Evolutionary conservation across 2,888 invertebrate species (phyloP), one percentile per base, ranked within the genome.

Genomic region (Netelia inedita): DNA sequence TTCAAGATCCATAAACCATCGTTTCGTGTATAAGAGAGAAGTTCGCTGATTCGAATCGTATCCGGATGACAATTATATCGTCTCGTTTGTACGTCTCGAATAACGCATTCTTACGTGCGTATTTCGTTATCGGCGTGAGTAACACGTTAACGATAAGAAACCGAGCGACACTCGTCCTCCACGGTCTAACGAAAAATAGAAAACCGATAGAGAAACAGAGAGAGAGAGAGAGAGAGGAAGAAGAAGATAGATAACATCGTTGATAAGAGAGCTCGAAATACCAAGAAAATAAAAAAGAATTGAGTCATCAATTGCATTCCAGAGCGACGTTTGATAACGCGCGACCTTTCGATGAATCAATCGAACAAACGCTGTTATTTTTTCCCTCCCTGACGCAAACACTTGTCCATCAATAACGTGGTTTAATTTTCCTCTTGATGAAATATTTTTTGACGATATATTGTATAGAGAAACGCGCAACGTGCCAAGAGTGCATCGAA

Each of bases 341-440:
- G 78, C 86, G 88, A 87, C 87, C 88, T 89, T 88, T 88, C 87
- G 88, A 88, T 89, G 89, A 89, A 87, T 89, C 89, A 91, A 87
- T 88, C 85, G 65, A 11, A 41, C 41, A 35, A 16, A 28, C 28
- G 28, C 3, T 28, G 28, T 28, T 28, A 43, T 71, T 50, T 71
- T 21, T 21, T 10, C 46, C 68, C 28, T 68, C 46, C 8, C 16
- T 63, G 28, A 28, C 28, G 28, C 28, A 28, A 28, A 5, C 50
- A 50, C 10, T 1, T 28, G 16, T 8, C 1, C 10, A n/a, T n/a
- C n/a, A n/a, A n/a, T n/a, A n/a, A 35, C 41, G 10, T 10, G 19
- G 8, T 23, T 59, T 23, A 46, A 23, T 61, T 8, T 53, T 46
- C 55, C 1, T 23, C 43, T 19, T 43, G 11, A 19, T 43, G 75